These are phyloP conservation scores for Gallinago media DNA, from an alignment of 2,113 vertebrate species.

Conservation along the genomic window DNA sequence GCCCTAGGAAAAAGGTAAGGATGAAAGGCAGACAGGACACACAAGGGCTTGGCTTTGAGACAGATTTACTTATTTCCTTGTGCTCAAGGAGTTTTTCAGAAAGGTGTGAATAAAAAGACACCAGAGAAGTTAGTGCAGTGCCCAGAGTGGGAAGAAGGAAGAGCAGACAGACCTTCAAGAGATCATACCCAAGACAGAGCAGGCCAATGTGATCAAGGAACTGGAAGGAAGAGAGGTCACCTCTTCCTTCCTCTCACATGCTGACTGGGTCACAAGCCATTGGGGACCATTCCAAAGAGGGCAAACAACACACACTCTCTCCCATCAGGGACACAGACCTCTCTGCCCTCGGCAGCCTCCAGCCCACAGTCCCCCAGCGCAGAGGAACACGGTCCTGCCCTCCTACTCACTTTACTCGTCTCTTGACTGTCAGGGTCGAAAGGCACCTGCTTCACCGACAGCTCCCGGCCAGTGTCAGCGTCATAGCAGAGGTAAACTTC, in stretches of 20 bases:
- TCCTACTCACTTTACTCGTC: conserved; percentile 86
- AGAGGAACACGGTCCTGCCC: not conserved
- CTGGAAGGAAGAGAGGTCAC: not conserved
- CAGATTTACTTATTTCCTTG: not conserved
- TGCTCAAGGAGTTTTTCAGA: not conserved
- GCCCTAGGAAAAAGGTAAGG: not conserved
- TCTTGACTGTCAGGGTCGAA: conserved; percentile 90
- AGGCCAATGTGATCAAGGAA: not conserved
- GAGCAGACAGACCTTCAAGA: not conserved
- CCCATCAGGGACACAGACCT: accelerated
- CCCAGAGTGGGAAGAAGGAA: not conserved
- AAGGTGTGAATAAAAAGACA: not conserved
- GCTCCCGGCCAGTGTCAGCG: conserved; percentile 88
- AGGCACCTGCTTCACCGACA: conserved; percentile 92
- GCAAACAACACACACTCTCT: not conserved
- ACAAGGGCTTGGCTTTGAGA: not conserved
- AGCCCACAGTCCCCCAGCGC: not conserved
- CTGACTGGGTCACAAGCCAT: not conserved
- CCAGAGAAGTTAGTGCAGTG: not conserved
- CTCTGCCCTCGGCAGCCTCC: not conserved
- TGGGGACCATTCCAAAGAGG: not conserved
- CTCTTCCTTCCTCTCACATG: too few relatives aligned
- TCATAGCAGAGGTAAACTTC: conserved; percentile 94
- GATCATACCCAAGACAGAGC: not conserved
- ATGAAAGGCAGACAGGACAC: not conserved